Conservation (phyloP, 2,888 invertebrate species). For the Acronicta aceris region DNA sequence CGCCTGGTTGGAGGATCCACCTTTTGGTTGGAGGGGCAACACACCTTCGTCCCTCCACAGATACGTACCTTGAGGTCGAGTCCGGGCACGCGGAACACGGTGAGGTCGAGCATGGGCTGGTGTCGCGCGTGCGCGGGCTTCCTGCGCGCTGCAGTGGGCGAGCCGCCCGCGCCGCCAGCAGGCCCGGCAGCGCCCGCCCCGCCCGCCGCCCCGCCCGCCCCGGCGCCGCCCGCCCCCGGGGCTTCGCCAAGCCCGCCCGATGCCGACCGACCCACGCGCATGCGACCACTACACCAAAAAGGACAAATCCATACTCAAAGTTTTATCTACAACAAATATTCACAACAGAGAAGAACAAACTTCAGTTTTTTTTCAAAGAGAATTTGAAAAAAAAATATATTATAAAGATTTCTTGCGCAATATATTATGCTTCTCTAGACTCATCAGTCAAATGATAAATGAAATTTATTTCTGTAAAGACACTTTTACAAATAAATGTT, state of each 20-base stretch:
- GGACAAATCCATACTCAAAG: too few relatives aligned
- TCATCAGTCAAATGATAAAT: too few relatives aligned
- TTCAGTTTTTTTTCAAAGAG: too few relatives aligned
- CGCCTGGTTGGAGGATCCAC: too few relatives aligned
- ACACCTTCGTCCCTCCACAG: too few relatives aligned
- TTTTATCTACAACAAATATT: neutral
- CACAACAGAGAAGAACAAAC: too few relatives aligned
- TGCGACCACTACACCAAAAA: constrained; percentile 78
- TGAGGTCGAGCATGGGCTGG: constrained; percentile 92
- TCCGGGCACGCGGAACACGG: constrained; percentile 97
- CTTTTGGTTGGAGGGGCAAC: too few relatives aligned
- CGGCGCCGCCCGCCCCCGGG: constrained; percentile 65
- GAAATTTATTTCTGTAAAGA: too few relatives aligned
- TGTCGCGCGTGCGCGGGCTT: constrained; percentile 69
- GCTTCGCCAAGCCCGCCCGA: constrained; percentile 90
- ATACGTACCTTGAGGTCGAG: constrained; percentile 95
- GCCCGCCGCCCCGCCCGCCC: constrained; percentile 71
- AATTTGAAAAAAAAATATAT: too few relatives aligned
- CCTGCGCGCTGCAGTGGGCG: constrained; percentile 68
- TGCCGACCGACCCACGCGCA: constrained; percentile 93
- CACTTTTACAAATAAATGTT: too few relatives aligned
- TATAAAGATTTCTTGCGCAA: too few relatives aligned
- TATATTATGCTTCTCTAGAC: too few relatives aligned
- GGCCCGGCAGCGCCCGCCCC: constrained; percentile 48
- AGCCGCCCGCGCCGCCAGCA: constrained; percentile 45